Conservation (phyloP, 2,888 invertebrate genomes). For the Yponomeuta malinellus region DNA sequence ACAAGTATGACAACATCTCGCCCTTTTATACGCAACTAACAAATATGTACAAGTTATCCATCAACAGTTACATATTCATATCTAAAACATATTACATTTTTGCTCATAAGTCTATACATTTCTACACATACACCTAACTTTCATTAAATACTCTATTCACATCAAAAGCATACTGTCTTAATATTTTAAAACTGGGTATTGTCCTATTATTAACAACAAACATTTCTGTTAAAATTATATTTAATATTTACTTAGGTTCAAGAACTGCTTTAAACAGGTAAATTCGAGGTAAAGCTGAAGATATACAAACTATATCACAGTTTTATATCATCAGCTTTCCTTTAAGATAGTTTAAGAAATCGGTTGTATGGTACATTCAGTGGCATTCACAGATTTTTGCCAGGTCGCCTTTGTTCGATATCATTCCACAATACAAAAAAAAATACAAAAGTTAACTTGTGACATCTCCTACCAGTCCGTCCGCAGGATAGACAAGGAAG, state of each 20-base stretch:
- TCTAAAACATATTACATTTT: not conserved
- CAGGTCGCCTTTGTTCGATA: too few relatives aligned
- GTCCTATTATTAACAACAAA: not conserved
- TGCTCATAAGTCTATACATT: slow-evolving; percentile 15
- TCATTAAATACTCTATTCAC: slow-evolving; percentile 38
- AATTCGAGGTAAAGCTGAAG: too few relatives aligned
- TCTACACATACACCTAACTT: slow-evolving; percentile 14
- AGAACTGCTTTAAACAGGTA: not conserved
- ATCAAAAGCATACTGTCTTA: slow-evolving; percentile 13
- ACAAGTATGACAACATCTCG: slow-evolving; percentile 32
- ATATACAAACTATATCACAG: too few relatives aligned
- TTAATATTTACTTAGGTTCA: not conserved
- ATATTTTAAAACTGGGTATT: not conserved
- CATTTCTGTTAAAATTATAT: not conserved
- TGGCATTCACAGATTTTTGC: too few relatives aligned
- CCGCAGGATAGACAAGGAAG: too few relatives aligned
- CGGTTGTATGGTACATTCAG: too few relatives aligned
- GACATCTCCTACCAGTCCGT: too few relatives aligned
- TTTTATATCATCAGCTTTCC: too few relatives aligned
- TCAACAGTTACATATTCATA: not conserved
- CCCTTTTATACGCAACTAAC: slow-evolving; percentile 33
- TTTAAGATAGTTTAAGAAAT: too few relatives aligned
- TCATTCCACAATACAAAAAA: too few relatives aligned
- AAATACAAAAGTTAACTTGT: too few relatives aligned
- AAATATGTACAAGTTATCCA: slow-evolving; percentile 17